phyloP scores from a whole-genome alignment of 2,113 vertebrate genomes.

The Progne subis region DNA sequence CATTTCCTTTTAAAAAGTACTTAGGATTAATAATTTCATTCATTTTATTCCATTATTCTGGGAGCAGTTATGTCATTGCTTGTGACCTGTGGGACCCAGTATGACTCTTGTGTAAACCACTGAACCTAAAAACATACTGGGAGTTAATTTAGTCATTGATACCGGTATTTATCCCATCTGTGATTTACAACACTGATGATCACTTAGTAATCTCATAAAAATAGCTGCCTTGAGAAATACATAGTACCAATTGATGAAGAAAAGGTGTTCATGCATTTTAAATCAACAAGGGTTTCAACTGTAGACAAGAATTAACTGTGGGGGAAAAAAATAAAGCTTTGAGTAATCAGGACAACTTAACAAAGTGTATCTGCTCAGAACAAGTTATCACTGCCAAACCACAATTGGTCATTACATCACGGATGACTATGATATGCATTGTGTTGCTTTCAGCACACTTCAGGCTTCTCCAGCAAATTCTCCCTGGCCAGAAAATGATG shows the following conservation, averaged over 20 bases:
- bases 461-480: background rate
- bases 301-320: background rate
- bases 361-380: background rate
- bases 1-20: background rate
- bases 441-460: background rate
- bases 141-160: background rate
- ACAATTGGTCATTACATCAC: background rate
- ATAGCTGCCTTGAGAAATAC: background rate
- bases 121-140: background rate
- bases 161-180: background rate
- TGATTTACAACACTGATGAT: background rate
- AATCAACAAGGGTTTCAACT: background rate
- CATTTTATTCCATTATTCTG: background rate
- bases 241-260: background rate
- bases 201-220: background rate
- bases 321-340: background rate
- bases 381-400: background rate
- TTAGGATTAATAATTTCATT: background rate
- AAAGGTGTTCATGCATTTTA: background rate
- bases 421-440: background rate
- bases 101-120: background rate
- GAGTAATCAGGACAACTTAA: background rate
- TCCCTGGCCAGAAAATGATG: background rate
- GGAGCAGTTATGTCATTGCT: background rate
- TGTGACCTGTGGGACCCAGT: background rate